Conservation (phyloP, 2,113 vertebrate genomes). For the Labeo catla region DNA sequence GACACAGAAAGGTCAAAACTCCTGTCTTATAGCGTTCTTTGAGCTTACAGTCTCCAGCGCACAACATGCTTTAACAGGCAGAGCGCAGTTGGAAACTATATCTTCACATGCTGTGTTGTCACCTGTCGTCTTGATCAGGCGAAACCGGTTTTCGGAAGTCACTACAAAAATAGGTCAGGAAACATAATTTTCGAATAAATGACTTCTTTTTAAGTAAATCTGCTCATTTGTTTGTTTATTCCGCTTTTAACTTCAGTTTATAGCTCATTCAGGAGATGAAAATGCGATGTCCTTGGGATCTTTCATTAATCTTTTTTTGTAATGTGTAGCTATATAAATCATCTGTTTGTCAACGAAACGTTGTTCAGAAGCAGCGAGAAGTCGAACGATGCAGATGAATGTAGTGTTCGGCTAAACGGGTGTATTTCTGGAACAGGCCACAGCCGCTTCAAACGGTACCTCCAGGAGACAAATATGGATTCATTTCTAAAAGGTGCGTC, state of each 20-base stretch:
- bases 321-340: constrained; percentile 41
- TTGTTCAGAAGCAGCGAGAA: constrained; percentile 65
- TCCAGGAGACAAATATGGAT: constrained; percentile 60
- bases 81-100: constrained; percentile 18
- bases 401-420: constrained; percentile 69
- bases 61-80: constrained; percentile 9
- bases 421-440: constrained; percentile 66
- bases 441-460: constrained; percentile 66
- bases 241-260: constrained; percentile 53
- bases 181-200: constrained; percentile 33
- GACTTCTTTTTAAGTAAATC: constrained; percentile 9
- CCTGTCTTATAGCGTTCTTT: constrained; percentile 13
- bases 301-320: constrained; percentile 60
- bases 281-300: constrained; percentile 53
- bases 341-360: constrained; percentile 49
- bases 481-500: constrained; percentile 51
- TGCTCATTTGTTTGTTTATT: constrained; percentile 60
- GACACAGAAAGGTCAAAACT: constrained; percentile 38
- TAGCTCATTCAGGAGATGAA: constrained; percentile 54
- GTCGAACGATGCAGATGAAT: constrained; percentile 67
- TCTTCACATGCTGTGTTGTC: constrained; percentile 24
- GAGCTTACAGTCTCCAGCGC: not conserved
- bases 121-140: constrained; percentile 30
- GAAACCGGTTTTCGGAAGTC: not conserved
- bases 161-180: constrained; percentile 44